phyloP scores from a whole-genome alignment of 1,140 invertebrate species.

The Steinernema khuongi region DNA sequence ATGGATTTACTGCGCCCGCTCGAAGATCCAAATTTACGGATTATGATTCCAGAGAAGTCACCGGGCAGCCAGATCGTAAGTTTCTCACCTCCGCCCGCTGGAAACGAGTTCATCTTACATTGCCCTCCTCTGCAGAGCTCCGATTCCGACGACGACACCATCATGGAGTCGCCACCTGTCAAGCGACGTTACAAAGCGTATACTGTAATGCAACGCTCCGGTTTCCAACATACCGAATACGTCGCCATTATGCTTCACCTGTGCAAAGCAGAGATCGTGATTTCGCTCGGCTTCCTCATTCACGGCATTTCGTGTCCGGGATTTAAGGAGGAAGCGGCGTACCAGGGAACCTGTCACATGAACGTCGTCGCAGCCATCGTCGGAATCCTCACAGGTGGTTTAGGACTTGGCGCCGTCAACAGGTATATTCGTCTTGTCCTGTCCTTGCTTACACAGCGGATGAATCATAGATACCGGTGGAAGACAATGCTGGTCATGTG shows the following conservation, averaged over 20 bases:
- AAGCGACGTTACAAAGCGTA: conserved; percentile 54
- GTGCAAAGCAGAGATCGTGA: conserved; percentile 53
- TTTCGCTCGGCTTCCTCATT: conserved; percentile 49
- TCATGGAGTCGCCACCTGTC: conserved; percentile 35
- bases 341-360: conserved; percentile 55
- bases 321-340: conserved; percentile 47
- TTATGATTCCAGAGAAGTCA: conserved; percentile 47
- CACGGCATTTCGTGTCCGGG: conserved; percentile 50
- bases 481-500: conserved; percentile 55
- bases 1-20: conserved; percentile 47
- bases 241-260: conserved; percentile 48
- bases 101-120: background rate
- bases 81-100: background rate
- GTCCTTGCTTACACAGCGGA: background rate
- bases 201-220: conserved; percentile 53
- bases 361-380: conserved; percentile 55
- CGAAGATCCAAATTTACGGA: conserved; percentile 48
- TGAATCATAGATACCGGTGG: conserved; percentile 45
- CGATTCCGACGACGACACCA: conserved; percentile 41
- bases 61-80: conserved; percentile 30
- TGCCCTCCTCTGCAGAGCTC: conserved; percentile 30
- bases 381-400: conserved; percentile 51
- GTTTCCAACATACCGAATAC: conserved; percentile 56
- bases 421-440: conserved; percentile 22
- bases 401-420: conserved; percentile 52